Evolutionary conservation across 2,888 invertebrate species (phyloP).

Genomic region (Drosophila setosimentum): DNA sequence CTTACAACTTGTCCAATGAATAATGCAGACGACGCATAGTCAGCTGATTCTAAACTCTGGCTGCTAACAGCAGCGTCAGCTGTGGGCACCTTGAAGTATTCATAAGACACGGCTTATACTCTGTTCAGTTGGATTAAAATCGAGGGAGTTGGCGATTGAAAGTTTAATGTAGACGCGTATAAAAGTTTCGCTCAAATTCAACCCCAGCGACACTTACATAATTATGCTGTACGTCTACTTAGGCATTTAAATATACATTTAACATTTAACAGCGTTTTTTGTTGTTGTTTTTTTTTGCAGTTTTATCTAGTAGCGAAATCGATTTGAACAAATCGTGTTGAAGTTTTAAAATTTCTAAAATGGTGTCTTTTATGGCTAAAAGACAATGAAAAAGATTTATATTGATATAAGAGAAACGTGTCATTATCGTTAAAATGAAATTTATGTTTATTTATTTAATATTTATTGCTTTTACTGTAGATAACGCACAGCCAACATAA

Average conservation of each 20-base stretch:
- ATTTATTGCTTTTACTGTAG: background rate
- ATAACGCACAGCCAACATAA: background rate
- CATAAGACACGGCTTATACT: conserved; percentile 48
- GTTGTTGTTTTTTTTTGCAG: background rate
- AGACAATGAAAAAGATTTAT: background rate
- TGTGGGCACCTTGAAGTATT: conserved; percentile 59
- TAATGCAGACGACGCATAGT: conserved; percentile 66
- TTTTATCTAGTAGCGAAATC: background rate
- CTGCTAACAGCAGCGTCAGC: conserved; percentile 32
- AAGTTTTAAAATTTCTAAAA: background rate
- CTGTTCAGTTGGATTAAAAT: conserved; percentile 1
- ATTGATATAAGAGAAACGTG: background rate
- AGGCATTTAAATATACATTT: background rate
- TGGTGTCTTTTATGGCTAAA: background rate
- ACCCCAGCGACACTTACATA: background rate
- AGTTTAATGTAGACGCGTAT: conserved; percentile 4
- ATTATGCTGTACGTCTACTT: background rate
- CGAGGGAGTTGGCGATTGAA: background rate
- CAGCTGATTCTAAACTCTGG: conserved; percentile 27
- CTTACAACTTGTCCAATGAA: conserved; percentile 72
- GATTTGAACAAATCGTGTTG: background rate
- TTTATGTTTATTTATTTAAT: background rate
- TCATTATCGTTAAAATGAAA: background rate
- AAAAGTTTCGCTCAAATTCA: background rate
- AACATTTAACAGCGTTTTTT: no score